Conservation (phyloP, 2,113 vertebrate species). For the Oplegnathus fasciatus region DNA sequence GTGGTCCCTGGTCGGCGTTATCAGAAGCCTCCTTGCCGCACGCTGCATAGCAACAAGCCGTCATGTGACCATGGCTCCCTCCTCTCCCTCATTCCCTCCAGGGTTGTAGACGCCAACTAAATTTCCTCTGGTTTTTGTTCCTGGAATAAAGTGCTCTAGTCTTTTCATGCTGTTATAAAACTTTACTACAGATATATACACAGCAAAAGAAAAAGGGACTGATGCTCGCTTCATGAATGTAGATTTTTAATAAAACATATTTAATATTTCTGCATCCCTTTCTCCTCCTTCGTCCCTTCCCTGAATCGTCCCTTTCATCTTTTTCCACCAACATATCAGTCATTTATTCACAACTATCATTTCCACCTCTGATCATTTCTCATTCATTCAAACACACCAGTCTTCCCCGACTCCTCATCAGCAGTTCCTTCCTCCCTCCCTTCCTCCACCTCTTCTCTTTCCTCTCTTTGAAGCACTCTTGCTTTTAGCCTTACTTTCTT, state of each 20-base stretch:
- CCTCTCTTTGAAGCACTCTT: constrained; percentile 25
- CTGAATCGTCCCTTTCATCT: neutral
- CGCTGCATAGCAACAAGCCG: constrained; percentile 71
- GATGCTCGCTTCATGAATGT: neutral
- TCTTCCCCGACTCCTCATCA: constrained; percentile 3
- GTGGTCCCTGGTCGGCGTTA: constrained; percentile 34
- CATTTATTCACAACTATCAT: neutral
- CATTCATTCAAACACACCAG: constrained; percentile 12
- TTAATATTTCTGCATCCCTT: neutral
- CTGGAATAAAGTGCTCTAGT: neutral
- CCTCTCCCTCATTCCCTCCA: constrained; percentile 22
- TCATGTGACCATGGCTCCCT: constrained; percentile 57
- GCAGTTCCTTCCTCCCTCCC: neutral
- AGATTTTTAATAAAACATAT: neutral
- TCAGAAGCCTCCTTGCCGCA: constrained; percentile 38
- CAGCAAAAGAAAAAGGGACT: neutral
- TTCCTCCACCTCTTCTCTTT: neutral
- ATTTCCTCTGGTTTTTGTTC: neutral
- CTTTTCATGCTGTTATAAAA: neutral
- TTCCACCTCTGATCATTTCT: neutral
- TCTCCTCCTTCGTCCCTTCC: neutral
- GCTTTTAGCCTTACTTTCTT: neutral
- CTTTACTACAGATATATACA: neutral
- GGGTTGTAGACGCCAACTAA: constrained; percentile 17
- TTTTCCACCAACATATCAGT: neutral